Conservation (phyloP, 1,140 invertebrate species). For the Cotesia chilonis region DNA sequence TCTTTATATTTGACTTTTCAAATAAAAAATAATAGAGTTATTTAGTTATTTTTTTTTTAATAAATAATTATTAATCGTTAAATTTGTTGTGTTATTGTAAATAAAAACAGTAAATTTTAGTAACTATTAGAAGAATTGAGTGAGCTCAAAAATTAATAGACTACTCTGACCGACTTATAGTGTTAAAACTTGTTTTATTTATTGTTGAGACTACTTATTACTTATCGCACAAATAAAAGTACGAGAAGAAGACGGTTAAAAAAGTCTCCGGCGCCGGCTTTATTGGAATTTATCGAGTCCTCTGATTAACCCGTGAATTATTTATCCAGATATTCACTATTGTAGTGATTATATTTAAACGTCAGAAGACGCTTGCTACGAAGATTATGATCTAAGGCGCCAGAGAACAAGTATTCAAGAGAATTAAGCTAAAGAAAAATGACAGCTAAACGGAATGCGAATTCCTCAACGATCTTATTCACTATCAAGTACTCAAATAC, state of each 20-base stretch:
- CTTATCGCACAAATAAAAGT: background rate
- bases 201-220: background rate
- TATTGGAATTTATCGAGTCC: slow-evolving; percentile 17
- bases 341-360: slow-evolving; percentile 3
- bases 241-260: background rate
- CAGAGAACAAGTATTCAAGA: background rate
- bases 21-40: too few species aligned
- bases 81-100: too few species aligned
- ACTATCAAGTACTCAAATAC: background rate
- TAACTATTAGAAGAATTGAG: too few species aligned
- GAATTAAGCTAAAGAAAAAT: background rate
- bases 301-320: slow-evolving; percentile 10
- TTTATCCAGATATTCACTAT: background rate
- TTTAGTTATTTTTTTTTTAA: too few species aligned
- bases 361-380: background rate
- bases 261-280: slow-evolving; percentile 4
- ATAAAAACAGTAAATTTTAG: too few species aligned
- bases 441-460: background rate
- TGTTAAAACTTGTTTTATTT: too few species aligned
- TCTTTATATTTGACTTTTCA: too few species aligned
- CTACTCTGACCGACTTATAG: too few species aligned
- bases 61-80: too few species aligned
- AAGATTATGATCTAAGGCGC: background rate
- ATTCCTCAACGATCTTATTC: background rate
- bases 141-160: too few species aligned